These are phyloP conservation scores for Oncorhynchus tshawytscha DNA, from an alignment of 2,113 vertebrate species.

Conservation along the genomic window DNA sequence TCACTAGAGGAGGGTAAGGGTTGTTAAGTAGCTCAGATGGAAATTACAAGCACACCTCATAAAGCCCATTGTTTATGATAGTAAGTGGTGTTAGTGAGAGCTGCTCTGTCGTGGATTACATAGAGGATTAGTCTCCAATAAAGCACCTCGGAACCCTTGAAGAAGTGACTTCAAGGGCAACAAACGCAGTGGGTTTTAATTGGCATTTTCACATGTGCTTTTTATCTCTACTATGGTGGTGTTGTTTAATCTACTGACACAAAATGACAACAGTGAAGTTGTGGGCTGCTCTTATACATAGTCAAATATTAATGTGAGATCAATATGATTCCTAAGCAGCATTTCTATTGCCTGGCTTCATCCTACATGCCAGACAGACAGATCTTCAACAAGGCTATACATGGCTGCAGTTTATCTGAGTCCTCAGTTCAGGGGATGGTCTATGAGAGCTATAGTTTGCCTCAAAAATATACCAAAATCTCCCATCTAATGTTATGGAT, in stretches of 20 bases:
- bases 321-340: background rate
- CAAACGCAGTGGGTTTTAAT: conserved; percentile 10
- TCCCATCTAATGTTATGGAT: background rate
- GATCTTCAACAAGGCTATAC: background rate
- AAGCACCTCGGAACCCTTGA: conserved; percentile 38
- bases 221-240: conserved; percentile 31
- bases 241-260: conserved; percentile 24
- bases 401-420: background rate
- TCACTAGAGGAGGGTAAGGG: background rate
- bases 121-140: conserved; percentile 44
- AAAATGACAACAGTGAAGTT: background rate
- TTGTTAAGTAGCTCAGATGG: conserved; percentile 22
- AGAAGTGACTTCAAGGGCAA: conserved; percentile 38
- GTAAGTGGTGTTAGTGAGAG: background rate
- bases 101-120: conserved; percentile 43
- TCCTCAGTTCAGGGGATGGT: background rate
- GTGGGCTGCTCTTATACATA: background rate
- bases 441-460: background rate
- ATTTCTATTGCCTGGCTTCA: background rate
- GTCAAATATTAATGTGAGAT: background rate
- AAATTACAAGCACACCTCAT: background rate
- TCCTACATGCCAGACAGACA: background rate
- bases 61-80: conserved; percentile 33
- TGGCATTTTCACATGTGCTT: conserved; percentile 49
- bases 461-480: background rate